Base-by-base conservation (phyloP, 1,140 invertebrate species). In the Achroia grisella region DNA sequence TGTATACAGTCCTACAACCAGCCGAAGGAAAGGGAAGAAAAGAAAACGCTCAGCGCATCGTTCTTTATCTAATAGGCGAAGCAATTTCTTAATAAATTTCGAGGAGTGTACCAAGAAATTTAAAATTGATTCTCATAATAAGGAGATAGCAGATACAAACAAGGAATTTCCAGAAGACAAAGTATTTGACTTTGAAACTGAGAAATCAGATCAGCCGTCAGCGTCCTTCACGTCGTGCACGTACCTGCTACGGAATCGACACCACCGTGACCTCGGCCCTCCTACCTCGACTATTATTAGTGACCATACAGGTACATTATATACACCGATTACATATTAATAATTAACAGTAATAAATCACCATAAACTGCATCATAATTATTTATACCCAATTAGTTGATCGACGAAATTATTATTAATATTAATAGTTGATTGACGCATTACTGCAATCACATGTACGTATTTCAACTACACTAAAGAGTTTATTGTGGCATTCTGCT, bases 1-100 rank as follows among this genome's bases (percentile, higher is more conserved):
- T 29, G 79, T 86, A 4, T 87, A 87, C 56, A 85, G 81, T 46
- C 86, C 86, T 2, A 83, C 72, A 28, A 58, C 71, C 27, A 76
- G 36, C 44, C 63, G 74, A 11, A 70, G 69, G 45, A 83, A 83
- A 58, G 82, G 76, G 10, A 83, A 82, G 40, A 86, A 84, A 56
- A 74, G 81, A 49, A 81, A 84, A 48, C 69, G 80, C 17, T 83
- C 81, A 4, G 48, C 70, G 11, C 76, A 79, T 65, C 72, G 76
- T 12, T 80, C 78, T n/a, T 49, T 80, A 30, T 77, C 81, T 34
- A 67, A 60, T 44, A 76, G 71, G 45, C 79, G 76, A 42, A 82
- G 70, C 44, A 76, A 61, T 52, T 71, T 57, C 43, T 53, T 77
- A 35, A 44, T 78, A 34, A 75, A 73, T 37, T 46, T 74, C 27